Evolutionary conservation across 2,113 vertebrate genomes (phyloP).

Genomic region (Piaya cayana): DNA sequence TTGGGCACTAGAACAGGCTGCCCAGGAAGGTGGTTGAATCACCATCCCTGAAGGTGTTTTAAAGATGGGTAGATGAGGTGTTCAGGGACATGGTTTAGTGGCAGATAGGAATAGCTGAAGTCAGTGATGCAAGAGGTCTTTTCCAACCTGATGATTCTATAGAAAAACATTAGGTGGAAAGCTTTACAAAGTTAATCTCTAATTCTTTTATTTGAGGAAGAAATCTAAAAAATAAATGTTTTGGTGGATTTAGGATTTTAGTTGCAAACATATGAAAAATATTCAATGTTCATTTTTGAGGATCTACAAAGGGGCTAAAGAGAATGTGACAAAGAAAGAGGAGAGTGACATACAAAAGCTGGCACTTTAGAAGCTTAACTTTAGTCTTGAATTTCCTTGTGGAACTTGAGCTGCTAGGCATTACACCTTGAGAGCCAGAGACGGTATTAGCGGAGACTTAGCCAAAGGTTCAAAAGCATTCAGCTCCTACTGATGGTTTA

Average conservation of each 20-base stretch:
- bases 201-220: not conserved
- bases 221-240: not conserved
- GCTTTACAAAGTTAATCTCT: accelerated
- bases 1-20: too few species aligned
- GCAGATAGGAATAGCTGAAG: too few species aligned
- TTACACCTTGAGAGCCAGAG: not conserved
- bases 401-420: not conserved
- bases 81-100: too few species aligned
- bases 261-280: not conserved
- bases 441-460: not conserved
- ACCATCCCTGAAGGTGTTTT: too few species aligned
- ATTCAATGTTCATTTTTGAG: accelerated
- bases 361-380: not conserved
- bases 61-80: too few species aligned
- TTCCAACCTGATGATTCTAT: too few species aligned
- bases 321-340: not conserved
- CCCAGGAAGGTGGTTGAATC: too few species aligned
- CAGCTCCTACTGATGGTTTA: not conserved
- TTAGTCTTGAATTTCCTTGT: not conserved
- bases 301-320: not conserved
- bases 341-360: not conserved
- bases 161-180: not conserved
- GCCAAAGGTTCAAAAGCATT: not conserved
- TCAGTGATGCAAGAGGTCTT: too few species aligned
- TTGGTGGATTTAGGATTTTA: not conserved